Evolutionary conservation across 1,140 invertebrate genomes (phyloP).

Genomic region (Euwallacea similis): DNA sequence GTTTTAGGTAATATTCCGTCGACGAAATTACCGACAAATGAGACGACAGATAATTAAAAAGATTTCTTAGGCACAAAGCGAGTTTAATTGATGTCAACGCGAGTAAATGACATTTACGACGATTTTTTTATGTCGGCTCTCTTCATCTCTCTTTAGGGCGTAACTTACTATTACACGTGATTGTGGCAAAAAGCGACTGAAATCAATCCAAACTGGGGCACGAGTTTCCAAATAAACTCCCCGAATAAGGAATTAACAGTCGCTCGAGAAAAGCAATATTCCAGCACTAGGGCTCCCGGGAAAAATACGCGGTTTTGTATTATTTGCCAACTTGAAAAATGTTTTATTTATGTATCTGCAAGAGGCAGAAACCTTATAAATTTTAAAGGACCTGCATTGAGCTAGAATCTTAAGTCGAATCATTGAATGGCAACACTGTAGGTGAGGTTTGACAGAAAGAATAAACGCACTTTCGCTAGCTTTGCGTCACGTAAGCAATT

Average conservation of each 20-base stretch:
- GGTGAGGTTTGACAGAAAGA: too few relatives aligned
- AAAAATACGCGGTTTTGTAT: neutral
- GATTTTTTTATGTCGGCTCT: too few relatives aligned
- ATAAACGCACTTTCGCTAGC: too few relatives aligned
- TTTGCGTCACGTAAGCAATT: too few relatives aligned
- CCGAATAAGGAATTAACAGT: slow-evolving; percentile 4
- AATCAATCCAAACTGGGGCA: neutral
- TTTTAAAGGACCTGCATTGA: slow-evolving; percentile 1
- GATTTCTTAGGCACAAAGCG: slow-evolving; percentile 19
- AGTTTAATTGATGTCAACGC: slow-evolving; percentile 19
- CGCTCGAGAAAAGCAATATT: slow-evolving; percentile 1
- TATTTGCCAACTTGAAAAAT: slow-evolving; percentile 1
- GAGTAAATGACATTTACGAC: too few relatives aligned
- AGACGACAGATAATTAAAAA: slow-evolving; percentile 9
- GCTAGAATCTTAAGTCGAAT: too few relatives aligned
- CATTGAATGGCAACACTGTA: too few relatives aligned
- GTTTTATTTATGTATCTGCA: slow-evolving; percentile 15
- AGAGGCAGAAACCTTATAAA: slow-evolving; percentile 1
- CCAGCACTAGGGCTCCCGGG: neutral
- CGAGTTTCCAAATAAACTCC: neutral
- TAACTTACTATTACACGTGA: too few relatives aligned
- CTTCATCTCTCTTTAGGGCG: too few relatives aligned
- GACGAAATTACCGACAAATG: slow-evolving; percentile 6
- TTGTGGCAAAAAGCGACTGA: too few relatives aligned
- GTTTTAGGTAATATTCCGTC: slow-evolving; percentile 6